Conservation (phyloP, 2,888 invertebrate genomes). For the Digitonthophagus gazella region DNA sequence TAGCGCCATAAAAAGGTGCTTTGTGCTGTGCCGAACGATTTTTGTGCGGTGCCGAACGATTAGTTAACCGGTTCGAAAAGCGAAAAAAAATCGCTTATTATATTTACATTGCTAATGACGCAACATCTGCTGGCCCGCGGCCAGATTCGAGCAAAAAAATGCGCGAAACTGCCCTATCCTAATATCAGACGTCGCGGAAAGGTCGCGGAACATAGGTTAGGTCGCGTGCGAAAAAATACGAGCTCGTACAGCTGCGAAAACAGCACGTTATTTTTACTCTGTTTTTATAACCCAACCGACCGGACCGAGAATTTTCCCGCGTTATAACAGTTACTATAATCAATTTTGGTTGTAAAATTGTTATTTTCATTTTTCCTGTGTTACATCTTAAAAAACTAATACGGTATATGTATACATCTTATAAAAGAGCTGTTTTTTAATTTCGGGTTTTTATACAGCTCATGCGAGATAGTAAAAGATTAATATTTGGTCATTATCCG, state of each 20-base stretch:
- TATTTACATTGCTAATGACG: conserved; percentile 28
- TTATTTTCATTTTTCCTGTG: too few relatives aligned
- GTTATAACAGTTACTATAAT: too few relatives aligned
- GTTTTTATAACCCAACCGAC: neutral
- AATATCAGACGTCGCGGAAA: conserved; percentile 30
- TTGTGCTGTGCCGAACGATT: too few relatives aligned
- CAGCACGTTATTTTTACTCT: neutral
- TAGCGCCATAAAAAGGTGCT: too few relatives aligned
- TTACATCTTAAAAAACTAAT: too few relatives aligned
- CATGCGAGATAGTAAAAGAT: too few relatives aligned
- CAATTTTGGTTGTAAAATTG: too few relatives aligned
- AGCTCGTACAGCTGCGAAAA: neutral
- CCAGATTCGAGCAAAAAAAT: conserved; percentile 31
- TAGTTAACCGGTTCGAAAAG: neutral
- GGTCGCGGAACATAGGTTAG: conserved; percentile 31
- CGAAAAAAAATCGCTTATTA: conserved; percentile 29
- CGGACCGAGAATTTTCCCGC: neutral
- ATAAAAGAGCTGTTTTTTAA: too few relatives aligned
- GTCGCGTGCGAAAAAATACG: conserved; percentile 18
- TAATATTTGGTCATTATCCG: too few relatives aligned
- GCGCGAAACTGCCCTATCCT: conserved; percentile 39
- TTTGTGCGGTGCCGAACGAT: too few relatives aligned
- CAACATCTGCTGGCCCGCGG: conserved; percentile 31
- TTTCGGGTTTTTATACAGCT: too few relatives aligned
- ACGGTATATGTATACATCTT: too few relatives aligned